A percentile compares a stretch with the other conserved stretches of the same genome.
Conservation (phyloP, 2,797 vertebrate species). For the Alfaro cultratus region DNA sequence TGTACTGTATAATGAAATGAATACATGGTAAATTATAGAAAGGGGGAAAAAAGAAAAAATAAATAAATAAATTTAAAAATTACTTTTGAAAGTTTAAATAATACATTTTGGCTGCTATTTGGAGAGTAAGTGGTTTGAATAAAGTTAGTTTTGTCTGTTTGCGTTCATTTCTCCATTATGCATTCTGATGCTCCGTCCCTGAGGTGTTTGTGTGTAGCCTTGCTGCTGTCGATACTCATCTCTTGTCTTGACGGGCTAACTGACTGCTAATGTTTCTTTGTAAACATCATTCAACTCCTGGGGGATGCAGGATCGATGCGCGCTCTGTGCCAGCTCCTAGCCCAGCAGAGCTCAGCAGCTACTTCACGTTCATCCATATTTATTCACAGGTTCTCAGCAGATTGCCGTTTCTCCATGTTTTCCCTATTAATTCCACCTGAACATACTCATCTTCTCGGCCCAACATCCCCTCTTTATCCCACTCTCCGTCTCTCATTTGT, state of each 20-base stretch:
- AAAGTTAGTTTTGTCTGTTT: constrained; percentile 1
- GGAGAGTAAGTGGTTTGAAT: not conserved
- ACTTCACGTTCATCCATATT: constrained; percentile 70
- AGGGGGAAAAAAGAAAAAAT: not conserved
- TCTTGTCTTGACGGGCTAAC: constrained; percentile 57
- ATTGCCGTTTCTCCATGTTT: constrained; percentile 51
- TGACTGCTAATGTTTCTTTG: constrained; percentile 73
- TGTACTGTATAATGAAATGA: not conserved
- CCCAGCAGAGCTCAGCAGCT: constrained; percentile 20
- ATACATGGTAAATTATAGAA: not conserved
- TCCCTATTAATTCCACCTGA: constrained; percentile 42
- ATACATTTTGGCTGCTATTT: not conserved
- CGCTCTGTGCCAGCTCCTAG: constrained; percentile 41
- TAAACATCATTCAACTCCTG: constrained; percentile 66
- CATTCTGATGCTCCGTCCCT: constrained; percentile 20
- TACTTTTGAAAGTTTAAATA: not conserved
- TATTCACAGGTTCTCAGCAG: constrained; percentile 53
- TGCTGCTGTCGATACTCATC: constrained; percentile 74
- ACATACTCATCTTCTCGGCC: constrained; percentile 26
- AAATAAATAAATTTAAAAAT: too few relatives aligned
- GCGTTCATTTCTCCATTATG: constrained; percentile 19
- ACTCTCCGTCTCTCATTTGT: constrained; percentile 33
- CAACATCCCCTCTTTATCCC: constrained; percentile 24
- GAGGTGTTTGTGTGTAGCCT: constrained; percentile 30
- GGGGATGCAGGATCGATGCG: constrained; percentile 64